Conservation (phyloP, 1,140 invertebrate species). For the Drosophila albomicans region DNA sequence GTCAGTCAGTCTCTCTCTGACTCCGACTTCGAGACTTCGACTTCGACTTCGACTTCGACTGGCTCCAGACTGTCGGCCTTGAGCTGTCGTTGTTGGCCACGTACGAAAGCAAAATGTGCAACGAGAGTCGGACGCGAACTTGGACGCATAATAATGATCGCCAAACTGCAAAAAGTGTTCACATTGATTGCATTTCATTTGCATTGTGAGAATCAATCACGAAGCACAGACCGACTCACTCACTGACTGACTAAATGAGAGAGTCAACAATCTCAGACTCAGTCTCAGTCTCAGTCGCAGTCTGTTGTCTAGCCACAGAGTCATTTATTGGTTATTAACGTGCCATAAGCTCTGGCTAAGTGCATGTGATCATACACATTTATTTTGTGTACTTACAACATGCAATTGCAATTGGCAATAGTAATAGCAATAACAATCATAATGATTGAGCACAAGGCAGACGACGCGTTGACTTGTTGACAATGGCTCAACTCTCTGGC, state of each 20-base stretch:
- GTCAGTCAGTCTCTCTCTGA: not conserved
- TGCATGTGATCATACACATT: slow-evolving; percentile 60
- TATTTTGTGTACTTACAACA: slow-evolving; percentile 42
- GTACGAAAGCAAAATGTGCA: slow-evolving; percentile 72
- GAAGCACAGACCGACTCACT: slow-evolving; percentile 26
- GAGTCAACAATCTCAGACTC: slow-evolving; percentile 7
- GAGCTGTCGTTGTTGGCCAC: slow-evolving; percentile 71
- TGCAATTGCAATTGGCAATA: slow-evolving; percentile 42
- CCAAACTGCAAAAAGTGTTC: slow-evolving; percentile 51
- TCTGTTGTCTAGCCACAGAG: slow-evolving; percentile 42
- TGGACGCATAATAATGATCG: slow-evolving; percentile 73
- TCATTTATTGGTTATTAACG: slow-evolving; percentile 61
- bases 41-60: not conserved
- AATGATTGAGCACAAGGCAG: slow-evolving; percentile 78
- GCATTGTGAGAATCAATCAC: slow-evolving; percentile 79
- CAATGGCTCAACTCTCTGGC: slow-evolving; percentile 52
- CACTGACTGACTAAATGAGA: not conserved
- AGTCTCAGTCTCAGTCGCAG: slow-evolving; percentile 14
- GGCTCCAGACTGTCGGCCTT: slow-evolving; percentile 74
- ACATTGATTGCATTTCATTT: slow-evolving; percentile 79
- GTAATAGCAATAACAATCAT: slow-evolving; percentile 25
- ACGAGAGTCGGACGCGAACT: slow-evolving; percentile 57
- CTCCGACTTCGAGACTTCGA: not conserved
- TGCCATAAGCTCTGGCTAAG: slow-evolving; percentile 40
- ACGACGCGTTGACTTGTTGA: slow-evolving; percentile 64